Evolutionary conservation across 2,797 vertebrate species (phyloP).

Genomic region (Kryptolebias ocellatus): DNA sequence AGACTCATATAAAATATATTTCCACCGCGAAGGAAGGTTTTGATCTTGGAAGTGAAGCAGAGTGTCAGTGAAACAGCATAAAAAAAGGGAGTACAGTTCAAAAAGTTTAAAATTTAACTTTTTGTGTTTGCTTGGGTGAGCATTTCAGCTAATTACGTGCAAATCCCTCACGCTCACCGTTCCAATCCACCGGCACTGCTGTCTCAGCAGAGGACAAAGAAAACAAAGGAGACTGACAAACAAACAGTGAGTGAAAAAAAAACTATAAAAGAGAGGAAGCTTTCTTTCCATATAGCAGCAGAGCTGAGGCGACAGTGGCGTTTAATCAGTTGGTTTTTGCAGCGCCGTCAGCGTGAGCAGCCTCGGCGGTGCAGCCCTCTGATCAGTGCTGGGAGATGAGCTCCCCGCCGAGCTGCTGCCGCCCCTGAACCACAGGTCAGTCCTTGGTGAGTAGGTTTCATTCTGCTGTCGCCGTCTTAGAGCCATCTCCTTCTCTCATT

Average conservation of each 20-base stretch:
- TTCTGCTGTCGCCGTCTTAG: constrained; percentile 74
- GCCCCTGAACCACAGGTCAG: constrained; percentile 83
- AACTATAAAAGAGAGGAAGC: constrained; percentile 75
- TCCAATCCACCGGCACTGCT: constrained; percentile 78
- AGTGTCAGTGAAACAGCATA: constrained; percentile 76
- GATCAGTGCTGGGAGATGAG: constrained; percentile 79
- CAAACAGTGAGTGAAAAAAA: constrained; percentile 78
- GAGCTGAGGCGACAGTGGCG: constrained; percentile 77
- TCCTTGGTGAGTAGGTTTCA: constrained; percentile 80
- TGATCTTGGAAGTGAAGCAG: constrained; percentile 81
- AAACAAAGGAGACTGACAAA: constrained; percentile 82
- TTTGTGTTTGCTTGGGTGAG: constrained; percentile 72
- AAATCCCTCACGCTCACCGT: constrained; percentile 78
- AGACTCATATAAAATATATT: constrained; percentile 74
- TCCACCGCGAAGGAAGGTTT: constrained; percentile 74
- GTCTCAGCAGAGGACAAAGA: constrained; percentile 82
- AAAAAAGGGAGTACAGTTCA: constrained; percentile 69
- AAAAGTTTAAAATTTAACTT: constrained; percentile 81
- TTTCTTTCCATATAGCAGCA: constrained; percentile 78
- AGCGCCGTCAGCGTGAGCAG: constrained; percentile 74
- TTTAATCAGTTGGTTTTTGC: constrained; percentile 83
- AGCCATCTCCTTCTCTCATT: constrained; percentile 76
- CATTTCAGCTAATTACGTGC: constrained; percentile 85
- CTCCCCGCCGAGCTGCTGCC: constrained; percentile 71
- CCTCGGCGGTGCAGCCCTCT: constrained; percentile 73